Evolutionary conservation across 2,888 invertebrate genomes (phyloP), one percentile per base, ranked within the genome.

Genomic region (Pimpla rufipes): DNA sequence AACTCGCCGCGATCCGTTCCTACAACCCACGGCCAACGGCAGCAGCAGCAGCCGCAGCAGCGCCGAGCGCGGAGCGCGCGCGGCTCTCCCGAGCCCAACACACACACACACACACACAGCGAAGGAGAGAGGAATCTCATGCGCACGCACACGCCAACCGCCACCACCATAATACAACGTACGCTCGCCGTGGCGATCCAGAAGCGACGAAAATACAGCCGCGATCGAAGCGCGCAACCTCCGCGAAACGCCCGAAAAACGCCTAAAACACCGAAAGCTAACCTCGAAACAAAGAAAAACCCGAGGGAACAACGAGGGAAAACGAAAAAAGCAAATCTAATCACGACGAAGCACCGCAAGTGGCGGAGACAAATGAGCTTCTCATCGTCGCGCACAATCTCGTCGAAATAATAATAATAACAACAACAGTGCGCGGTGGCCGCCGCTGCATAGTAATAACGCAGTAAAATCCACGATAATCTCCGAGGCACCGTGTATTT

Each of bases 1-100:
- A 83, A 80, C 80, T 80, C 77, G 73, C 73, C 68, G 45, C 83
- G 79, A 83, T 83, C 68, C 83, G 83, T 80, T 83, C 74, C 77
- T 83, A 77, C 79, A 62, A 79, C 21, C 73, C 57, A 70, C 77
- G 75, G 75, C 79, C 42, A 70, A 73, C 73, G 62, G 52, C 52
- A 62, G 52, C 37, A 70, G 70, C 73, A 13, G 71, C 71, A 21
- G 57, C 45, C 1, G 62, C 37, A 37, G 16, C 40, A 59, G 57
- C 35, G 35, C 16, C 35, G n/a, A 29, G 29, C 29, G 29, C 29
- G 3, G 29, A 29, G 29, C 29, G 3, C 29, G 29, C 29, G 5
- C 29, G 29, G 29, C 5, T 29, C 29, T 29, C 29, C 29, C 29
- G 4, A 55, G 21, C 55, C 18, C 16, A 21, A 8, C 35, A 13